Base-by-base conservation (phyloP, 2,888 invertebrate genomes). In the Tenthredo distinguenda region DNA sequence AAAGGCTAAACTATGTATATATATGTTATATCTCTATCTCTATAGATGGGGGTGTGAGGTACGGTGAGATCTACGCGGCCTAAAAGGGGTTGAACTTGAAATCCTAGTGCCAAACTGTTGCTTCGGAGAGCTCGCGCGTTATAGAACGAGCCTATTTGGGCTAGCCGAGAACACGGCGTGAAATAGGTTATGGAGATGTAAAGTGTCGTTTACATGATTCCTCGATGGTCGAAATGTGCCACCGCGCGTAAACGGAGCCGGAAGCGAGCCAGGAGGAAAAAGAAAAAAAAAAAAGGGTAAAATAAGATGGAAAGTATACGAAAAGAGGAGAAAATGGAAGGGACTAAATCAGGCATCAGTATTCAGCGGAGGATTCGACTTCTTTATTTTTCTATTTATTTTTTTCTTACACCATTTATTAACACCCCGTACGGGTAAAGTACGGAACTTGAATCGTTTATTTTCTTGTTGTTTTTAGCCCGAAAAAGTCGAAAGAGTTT, bases 101-200 rank as follows among this genome's bases (percentile, higher is more conserved):
- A 81, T 81, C 81, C 81, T 81, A 81, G 81, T 81, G 81, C 81
- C 81, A 81, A 81, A 81, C 81, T 81, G 81, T 81, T 81, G 81
- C 81, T 58, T 40, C 62, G 15, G 47, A 47, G n/a, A 47, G n/a
- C 47, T 50, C 34, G 21, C 76, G 40, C 40, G 77, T 40, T 4
- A 62, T 62, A 58, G 62, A 81, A 77, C 31, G 50, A 81, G 62
- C 81, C 81, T 62, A 81, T 81, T 81, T 62, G 62, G 81, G 62
- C 81, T 81, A 81, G 58, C 81, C 58, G 81, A 81, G 81, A 81
- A 81, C 81, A 81, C 58, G 81, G 40, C 62, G 37, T 62, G 62
- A 62, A 81, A 81, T 81, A 62, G 81, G 58, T 81, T 81, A 81
- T 81, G 81, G 81, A 62, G 81, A 81, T 81, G 81, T 81, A 81